phyloP scores from a whole-genome alignment of 1,140 invertebrate species.

The Watersipora subatra region DNA sequence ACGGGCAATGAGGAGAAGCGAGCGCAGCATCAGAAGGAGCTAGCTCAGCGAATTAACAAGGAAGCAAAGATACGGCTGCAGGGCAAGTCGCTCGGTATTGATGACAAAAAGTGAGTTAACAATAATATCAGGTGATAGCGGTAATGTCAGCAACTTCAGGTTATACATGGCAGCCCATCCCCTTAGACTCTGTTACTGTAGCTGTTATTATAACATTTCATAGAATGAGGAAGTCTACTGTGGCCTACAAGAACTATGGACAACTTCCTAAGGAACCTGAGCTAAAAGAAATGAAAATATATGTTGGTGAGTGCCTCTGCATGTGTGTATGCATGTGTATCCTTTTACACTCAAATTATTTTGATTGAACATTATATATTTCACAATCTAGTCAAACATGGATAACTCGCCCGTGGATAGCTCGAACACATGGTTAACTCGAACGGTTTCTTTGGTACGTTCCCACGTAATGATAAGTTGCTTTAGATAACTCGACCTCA shows the following conservation, averaged over 20 bases:
- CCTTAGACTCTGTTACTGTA: too few relatives aligned
- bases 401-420: too few relatives aligned
- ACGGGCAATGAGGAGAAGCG: constrained; percentile 91
- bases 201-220: constrained; percentile 11
- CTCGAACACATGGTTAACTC: too few relatives aligned
- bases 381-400: too few relatives aligned
- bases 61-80: constrained; percentile 79
- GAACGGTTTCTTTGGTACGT: too few relatives aligned
- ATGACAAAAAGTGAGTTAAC: constrained; percentile 65
- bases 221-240: constrained; percentile 64
- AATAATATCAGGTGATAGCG: constrained; percentile 7
- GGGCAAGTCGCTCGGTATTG: constrained; percentile 58
- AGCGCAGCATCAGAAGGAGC: constrained; percentile 88
- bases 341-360: too few relatives aligned
- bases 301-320: constrained; percentile 58
- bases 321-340: constrained; percentile 1
- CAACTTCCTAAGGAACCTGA: constrained; percentile 87
- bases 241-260: constrained; percentile 82
- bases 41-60: constrained; percentile 78
- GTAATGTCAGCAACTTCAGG: too few relatives aligned
- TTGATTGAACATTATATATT: too few relatives aligned
- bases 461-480: too few relatives aligned
- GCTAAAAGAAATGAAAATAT: constrained; percentile 83
- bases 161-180: too few relatives aligned
- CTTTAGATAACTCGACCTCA: too few relatives aligned